Percentiles rank a stretch among this genome's conserved stretches.
Conservation (phyloP, 2,113 vertebrate genomes). For the Pseudorhombus dupliciocellatus region DNA sequence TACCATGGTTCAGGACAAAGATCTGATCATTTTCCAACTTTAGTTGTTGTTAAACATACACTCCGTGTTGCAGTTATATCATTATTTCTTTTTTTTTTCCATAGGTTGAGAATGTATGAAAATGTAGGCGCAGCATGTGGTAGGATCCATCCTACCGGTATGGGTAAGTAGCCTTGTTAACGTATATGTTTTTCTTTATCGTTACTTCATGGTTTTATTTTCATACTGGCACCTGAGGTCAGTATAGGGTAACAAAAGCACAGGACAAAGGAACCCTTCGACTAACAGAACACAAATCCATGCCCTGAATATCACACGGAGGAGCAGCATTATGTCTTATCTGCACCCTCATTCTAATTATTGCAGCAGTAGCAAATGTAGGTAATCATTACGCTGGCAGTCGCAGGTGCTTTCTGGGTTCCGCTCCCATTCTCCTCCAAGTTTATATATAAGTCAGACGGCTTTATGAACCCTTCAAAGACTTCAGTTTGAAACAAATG, state of each 20-base stretch:
- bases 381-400: too few species aligned
- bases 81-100: background rate
- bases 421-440: background rate
- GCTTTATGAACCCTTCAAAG: background rate
- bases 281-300: background rate
- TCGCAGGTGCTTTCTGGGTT: too few species aligned
- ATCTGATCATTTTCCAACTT: background rate
- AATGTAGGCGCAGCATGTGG: constrained; percentile 86
- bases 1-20: background rate
- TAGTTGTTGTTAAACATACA: background rate
- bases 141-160: constrained; percentile 86
- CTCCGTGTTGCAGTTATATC: background rate
- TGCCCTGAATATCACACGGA: background rate
- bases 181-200: background rate
- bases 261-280: background rate
- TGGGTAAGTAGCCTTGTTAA: constrained; percentile 74
- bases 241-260: background rate
- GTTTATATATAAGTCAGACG: background rate
- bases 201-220: background rate
- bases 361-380: too few species aligned
- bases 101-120: constrained; percentile 81
- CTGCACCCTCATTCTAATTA: too few species aligned
- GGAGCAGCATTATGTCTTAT: too few species aligned
- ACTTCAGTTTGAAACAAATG: too few species aligned
- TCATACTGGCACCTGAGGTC: background rate